These are phyloP conservation scores for Chamaea fasciata DNA, from an alignment of 2,113 vertebrate genomes.

Conservation along the genomic window DNA sequence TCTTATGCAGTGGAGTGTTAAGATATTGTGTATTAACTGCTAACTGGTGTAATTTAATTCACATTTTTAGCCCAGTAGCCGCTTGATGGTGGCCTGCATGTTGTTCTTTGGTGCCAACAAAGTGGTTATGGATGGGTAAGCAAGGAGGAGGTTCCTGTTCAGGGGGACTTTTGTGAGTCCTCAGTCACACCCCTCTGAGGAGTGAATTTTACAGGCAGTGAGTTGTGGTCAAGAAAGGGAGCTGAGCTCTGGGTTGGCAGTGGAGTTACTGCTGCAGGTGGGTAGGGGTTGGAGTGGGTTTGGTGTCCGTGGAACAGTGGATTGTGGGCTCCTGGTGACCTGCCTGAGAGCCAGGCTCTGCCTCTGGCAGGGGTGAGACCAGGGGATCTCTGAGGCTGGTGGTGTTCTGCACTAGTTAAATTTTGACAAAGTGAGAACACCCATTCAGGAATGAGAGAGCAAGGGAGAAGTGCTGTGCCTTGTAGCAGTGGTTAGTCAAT, in stretches of 20 bases:
- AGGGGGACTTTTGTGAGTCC: not conserved
- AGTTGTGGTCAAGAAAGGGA: not conserved
- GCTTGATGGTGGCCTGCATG: not conserved
- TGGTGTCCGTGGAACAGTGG: fast-evolving
- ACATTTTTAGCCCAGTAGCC: not conserved
- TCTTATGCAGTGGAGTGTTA: not conserved
- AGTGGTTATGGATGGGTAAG: not conserved
- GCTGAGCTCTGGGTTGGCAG: not conserved
- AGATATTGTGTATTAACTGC: not conserved
- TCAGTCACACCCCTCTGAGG: not conserved
- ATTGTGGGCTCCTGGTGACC: not conserved
- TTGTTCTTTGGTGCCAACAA: fast-evolving
- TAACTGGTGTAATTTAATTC: not conserved
- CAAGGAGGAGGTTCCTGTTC: not conserved
- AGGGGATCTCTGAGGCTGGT: not conserved
- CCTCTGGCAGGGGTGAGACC: not conserved
- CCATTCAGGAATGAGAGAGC: not conserved
- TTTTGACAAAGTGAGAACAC: not conserved
- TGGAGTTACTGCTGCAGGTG: not conserved
- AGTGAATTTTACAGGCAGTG: not conserved
- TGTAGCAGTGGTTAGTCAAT: not conserved
- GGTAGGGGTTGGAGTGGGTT: not conserved
- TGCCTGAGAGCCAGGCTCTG: not conserved
- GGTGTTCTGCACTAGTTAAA: not conserved
- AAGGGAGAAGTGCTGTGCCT: not conserved